Base-by-base conservation (phyloP, 2,797 vertebrate species). In the Enteromius argenteus region DNA sequence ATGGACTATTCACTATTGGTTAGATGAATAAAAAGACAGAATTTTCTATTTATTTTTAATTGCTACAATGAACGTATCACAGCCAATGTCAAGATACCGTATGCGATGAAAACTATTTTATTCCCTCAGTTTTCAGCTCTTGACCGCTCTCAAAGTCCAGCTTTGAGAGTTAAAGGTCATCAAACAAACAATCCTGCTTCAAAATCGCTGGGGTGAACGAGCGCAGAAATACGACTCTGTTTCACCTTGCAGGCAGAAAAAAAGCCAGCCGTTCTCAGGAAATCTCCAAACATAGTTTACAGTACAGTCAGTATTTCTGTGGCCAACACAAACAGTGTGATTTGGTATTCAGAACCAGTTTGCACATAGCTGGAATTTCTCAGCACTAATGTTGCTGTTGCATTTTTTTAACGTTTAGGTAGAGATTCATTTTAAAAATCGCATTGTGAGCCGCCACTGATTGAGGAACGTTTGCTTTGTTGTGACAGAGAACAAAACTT, bases 401-500 rank as follows among this genome's bases (percentile, higher is more conserved):
- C 87, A 81, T 91, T 93, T 92, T 88, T 91, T 90, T 87, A 91
- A 84, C 46, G 51, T 83, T 88, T 89, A 80, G 84, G 89, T 88
- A 84, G 89, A 90, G 85, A 91, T 84, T 79, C 27, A 27, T 76
- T 87, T 78, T 84, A 69, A 84, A 27, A 89, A 90, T 81, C 37
- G 82, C 89, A 90, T 75, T 86, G 86, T 89, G 92, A 89, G 90
- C 91, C 92, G 91, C 91, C 90, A 91, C 85, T 89, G 89, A 91
- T 92, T 92, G 90, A 80, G 90, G 82, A 92, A 89, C 88, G 89
- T 89, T 87, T 89, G 77, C 89, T 93, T 91, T 93, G 93, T 92
- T 93, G 89, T 93, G 92, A 94, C 91, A 92, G 87, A 92, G 89
- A 91, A 93, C 92, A 84, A 90, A 92, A 90, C 91, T 91, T 91